Evolutionary conservation across 2,888 invertebrate species (phyloP), one percentile per base, ranked within the genome.

Genomic region (Thalpophila matura): DNA sequence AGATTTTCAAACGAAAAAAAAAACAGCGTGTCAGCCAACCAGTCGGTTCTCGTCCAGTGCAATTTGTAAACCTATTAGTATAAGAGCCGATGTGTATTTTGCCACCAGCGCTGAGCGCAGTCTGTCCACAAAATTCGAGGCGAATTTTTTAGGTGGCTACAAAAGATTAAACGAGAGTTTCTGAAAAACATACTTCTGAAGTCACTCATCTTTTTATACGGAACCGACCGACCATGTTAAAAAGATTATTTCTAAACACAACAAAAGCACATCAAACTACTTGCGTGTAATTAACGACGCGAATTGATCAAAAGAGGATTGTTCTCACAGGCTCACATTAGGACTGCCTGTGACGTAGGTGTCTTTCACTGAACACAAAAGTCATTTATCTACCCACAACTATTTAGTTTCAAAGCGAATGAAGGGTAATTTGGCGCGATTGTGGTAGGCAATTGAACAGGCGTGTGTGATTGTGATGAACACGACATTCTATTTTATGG

Each of bases 221-320:
- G 2, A 60, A 58, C 24, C 14, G 22, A 56, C n/a, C 18, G 6
- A 10, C 10, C 16, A 31, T n/a, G 24, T n/a, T 24, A 24, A 24
- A 10, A 10, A 29, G 22, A 47, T 26, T 42, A 16, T 40, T 29
- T 43, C 16, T 9, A 16, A 3, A 1, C 9, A 37, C 37, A 67
- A 43, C 42, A 64, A 55, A 61, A 37, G 53, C 29, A 38, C 43
- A 49, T 38, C 1, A 69, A 60, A 14, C 20, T 35, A 18, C 62
- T 40, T 18, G n/a, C 26, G 16, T 5, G 45, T 63, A 53, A 66
- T 66, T 46, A 64, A 49, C 27, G 37, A 43, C 35, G 31, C 24
- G 33, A 61, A 69, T 43, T 53, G 38, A 66, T 71, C 40, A 71
- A 65, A 46, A 45, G 72, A 22, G 46, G 42, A 67, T 67, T 47